Evolutionary conservation across 2,113 vertebrate genomes (phyloP), one percentile per base, ranked within the genome.

Genomic region (Eptesicus fuscus): DNA sequence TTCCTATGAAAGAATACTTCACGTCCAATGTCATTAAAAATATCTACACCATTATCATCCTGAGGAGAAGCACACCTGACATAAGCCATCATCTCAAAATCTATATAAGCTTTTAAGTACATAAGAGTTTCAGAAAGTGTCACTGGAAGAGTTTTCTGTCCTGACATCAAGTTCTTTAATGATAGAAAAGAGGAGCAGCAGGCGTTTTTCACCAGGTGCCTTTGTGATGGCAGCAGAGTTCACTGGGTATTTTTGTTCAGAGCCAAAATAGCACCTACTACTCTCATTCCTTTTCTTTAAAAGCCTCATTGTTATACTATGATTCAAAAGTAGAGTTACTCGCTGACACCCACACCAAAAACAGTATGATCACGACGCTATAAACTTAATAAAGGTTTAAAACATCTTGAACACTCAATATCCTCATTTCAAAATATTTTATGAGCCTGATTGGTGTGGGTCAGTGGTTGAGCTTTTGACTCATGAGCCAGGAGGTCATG

Each of bases 301-400:
- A 97, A 93, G 22, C 28, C 37, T 69, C 93, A 93, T 82, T 94
- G 71, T 93, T 92, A 86, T 9, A 47, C 44, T 82, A 25, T 83
- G 82, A 95, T 78, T 97, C 88, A 92, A 93, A 96, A 92, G 61
- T 23, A 51, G 71, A 89, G 83, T 71, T 92, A 77, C 80, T 90
- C 4, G 4, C 35, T 92, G 42, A 84, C 42, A 59, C 92, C 82
- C 87, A 94, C 90, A 93, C 59, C 70, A 95, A 49, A 90, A 74
- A 69, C 76, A 78, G 56, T 37, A 74, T 5, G 20, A 87, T 82
- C 83, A 94, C 3, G 42, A 89, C 83, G 85, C 28, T 44, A 28
- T 25, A 74, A 61, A 83, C n/a, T 90, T 53, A 93, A 40, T 73
- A 93, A 65, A 73, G 78, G 13, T 80, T 92, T 65, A 42, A 86